Evolutionary conservation across 2,113 vertebrate species (phyloP).

Genomic region (Myrmecobius fasciatus): DNA sequence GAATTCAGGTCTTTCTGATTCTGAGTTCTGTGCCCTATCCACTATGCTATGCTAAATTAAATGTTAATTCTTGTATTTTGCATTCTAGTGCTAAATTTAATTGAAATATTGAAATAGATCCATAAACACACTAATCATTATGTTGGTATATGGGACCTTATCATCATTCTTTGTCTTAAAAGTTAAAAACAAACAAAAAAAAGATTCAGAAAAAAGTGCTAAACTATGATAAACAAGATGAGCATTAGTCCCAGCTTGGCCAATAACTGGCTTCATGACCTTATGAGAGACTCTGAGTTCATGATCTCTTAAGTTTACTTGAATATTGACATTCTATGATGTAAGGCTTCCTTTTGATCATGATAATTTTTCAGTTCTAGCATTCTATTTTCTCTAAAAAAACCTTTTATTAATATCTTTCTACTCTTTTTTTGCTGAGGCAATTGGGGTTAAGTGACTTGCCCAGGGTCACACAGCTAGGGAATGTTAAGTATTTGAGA

Average conservation of each 20-base stretch:
- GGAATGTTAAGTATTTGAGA: no score
- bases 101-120: neutral
- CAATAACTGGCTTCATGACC: neutral
- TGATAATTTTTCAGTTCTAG: neutral
- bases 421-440: no score
- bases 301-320: neutral
- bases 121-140: neutral
- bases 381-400: neutral
- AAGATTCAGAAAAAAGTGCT: neutral
- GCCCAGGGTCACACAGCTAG: no score
- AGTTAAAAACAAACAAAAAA: neutral
- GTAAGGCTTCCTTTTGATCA: neutral
- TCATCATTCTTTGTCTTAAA: neutral
- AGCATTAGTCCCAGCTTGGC: neutral
- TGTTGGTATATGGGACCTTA: neutral
- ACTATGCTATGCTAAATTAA: neutral
- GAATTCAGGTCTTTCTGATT: neutral
- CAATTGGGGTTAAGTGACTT: no score
- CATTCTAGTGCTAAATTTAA: neutral
- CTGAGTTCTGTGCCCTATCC: neutral
- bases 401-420: neutral
- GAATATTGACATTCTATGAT: neutral
- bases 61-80: neutral
- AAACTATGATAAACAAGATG: neutral
- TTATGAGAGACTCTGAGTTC: neutral